Base-by-base conservation (phyloP, 1,140 invertebrate genomes). In the Oryzaephilus surinamensis region DNA sequence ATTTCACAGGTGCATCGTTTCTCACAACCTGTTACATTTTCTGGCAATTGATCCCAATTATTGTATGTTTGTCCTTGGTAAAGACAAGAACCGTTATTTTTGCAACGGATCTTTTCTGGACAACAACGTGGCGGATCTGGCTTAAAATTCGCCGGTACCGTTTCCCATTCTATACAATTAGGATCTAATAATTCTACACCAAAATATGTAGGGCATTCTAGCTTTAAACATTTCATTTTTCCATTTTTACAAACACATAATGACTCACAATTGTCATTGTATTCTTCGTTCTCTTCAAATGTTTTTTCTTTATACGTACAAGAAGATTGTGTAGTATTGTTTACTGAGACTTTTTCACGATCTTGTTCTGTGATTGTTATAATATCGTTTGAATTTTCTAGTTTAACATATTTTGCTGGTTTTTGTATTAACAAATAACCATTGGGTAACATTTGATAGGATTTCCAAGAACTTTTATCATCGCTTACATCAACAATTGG, bases 1-100 rank as follows among this genome's bases (percentile, higher is more conserved):
- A 81, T 79, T 55, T 89, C 82, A 52, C 89, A 93, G 58, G 77
- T 86, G 61, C 89, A 94, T 50, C 77, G 69, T 41, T 84, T 75
- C 34, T 89, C 83, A 56, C 89, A 94, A 30, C 86, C 84, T 31
- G 73, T 74, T 12, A 81, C 50, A 62, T 83, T 68, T 57, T 63
- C 31, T 58, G 70, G 70, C 33, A 73, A 54, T 45, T 60, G 52
- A 37, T 63, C 66, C 66, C 67, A 72, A 45, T 73, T 72, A 17
- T 68, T 60, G 54, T 71, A 85, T 46, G 62, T 64, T 26, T 73
- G 61, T 27, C 74, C 79, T 43, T 79, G 72, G 46, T 81, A 84
- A 19, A 64, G 55, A 51, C 83, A 87, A 0, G 81, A 84, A 4
- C 82, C 83, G 58, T 86, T 84, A 55, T 79, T 80, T 38, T 77